phyloP scores from a whole-genome alignment of 2,888 invertebrate species.

The Rambutsinella grinnellia region DNA sequence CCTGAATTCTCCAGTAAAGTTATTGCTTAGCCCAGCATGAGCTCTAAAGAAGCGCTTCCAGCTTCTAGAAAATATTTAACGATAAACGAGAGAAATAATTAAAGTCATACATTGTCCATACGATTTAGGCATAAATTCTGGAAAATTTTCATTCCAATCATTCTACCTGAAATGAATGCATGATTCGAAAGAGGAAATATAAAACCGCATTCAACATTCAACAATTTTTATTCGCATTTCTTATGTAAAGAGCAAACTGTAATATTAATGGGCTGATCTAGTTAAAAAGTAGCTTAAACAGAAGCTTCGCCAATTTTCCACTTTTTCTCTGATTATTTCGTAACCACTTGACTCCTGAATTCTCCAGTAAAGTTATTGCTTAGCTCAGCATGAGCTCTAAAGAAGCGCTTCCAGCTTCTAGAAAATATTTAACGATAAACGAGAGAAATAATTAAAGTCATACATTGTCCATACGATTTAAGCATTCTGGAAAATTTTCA shows the following conservation, averaged over 20 bases:
- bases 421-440: too few species aligned
- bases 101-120: too few species aligned
- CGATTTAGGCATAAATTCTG: too few species aligned
- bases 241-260: constrained; percentile 15
- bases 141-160: too few species aligned
- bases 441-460: too few species aligned
- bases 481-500: too few species aligned
- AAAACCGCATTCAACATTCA: not conserved
- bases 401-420: constrained; percentile 23
- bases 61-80: constrained; percentile 16
- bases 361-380: constrained; percentile 8
- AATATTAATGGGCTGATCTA: constrained; percentile 22
- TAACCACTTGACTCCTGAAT: constrained; percentile 22
- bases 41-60: constrained; percentile 22
- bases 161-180: too few species aligned
- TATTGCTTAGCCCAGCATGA: constrained; percentile 20
- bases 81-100: too few species aligned
- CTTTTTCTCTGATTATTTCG: not conserved
- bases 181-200: not conserved
- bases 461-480: too few species aligned
- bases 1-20: constrained; percentile 23
- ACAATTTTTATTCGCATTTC: constrained; percentile 32
- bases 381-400: constrained; percentile 23
- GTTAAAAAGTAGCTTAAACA: not conserved
- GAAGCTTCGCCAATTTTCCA: not conserved